Evolutionary conservation across 2,113 vertebrate species (phyloP), one percentile per base, ranked within the genome.

Genomic region (Zosterops pallidus): DNA sequence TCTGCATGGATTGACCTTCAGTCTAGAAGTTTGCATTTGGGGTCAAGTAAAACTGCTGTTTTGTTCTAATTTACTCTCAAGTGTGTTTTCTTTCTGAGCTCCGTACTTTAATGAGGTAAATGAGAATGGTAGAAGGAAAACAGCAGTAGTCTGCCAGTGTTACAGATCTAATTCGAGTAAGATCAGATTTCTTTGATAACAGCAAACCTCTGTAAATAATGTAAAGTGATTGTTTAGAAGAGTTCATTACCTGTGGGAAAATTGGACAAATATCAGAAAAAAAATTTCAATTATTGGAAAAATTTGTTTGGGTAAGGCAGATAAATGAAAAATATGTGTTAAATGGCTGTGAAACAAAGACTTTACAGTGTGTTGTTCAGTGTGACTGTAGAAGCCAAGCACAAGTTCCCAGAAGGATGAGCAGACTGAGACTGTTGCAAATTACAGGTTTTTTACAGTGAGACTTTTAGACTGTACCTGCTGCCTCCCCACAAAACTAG

Each of bases 381-480:
- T 74, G 63, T 79, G 49, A 20, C 26, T 1, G 1, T 28, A 59
- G 75, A 19, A 69, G 64, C 42, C 28, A 33, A 59, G 63, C 55
- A 35, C 33, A 78, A 78, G 44, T 47, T 81, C 37, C 13, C 12
- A 42, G 25, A 65, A 39, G 16, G 35, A 52, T 83, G 42, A 86
- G 28, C 46, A 70, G 39, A 72, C 49, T 16, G 37, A 69, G 59
- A 44, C 26, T 31, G 24, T 53, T 91, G 8, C 13, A 35, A 68
- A 39, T 83, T 46, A 53, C 14, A 56, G 42, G 15, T 21, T 35
- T 59, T 68, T 70, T 37, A 33, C 15, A 60, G 13, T 21, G 37
- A 46, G 37, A 41, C n/a, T 42, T 89, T 9, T 6, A 24, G n/a
- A 33, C 62, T 65, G 21, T 33, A 12, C 6, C 1, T 0, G 0